Conservation (phyloP, 2,113 vertebrate genomes). For the Bucco capensis region DNA sequence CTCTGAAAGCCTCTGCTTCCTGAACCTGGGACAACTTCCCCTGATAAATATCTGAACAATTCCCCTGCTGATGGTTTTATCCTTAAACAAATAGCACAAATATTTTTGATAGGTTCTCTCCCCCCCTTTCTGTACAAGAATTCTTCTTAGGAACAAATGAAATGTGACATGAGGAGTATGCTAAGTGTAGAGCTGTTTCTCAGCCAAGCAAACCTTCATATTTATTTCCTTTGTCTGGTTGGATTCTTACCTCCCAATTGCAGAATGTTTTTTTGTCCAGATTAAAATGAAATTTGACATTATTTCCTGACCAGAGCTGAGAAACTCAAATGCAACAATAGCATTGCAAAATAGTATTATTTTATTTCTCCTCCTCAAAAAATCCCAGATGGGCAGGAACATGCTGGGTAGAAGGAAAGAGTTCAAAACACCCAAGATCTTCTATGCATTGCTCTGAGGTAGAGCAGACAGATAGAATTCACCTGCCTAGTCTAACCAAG, state of each 20-base stretch:
- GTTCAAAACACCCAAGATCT: not conserved
- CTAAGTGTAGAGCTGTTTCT: not conserved
- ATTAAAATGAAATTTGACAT: not conserved
- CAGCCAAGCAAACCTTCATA: not conserved
- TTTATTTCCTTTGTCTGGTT: constrained; percentile 11
- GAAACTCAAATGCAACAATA: not conserved
- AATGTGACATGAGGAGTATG: not conserved
- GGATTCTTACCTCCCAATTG: not conserved
- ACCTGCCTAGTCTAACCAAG: not conserved
- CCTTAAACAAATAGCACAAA: not conserved
- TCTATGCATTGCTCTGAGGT: not conserved
- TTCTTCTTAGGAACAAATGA: not conserved
- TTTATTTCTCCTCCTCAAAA: not conserved
- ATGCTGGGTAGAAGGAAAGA: not conserved
- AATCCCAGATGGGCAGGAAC: not conserved
- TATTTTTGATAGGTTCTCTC: not conserved
- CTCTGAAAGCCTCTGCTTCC: not conserved
- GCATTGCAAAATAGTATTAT: not conserved
- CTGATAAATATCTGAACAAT: not conserved
- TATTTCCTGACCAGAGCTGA: not conserved
- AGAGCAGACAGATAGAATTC: not conserved
- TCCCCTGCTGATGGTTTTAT: not conserved
- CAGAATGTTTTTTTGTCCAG: not conserved
- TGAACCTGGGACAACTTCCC: not conserved
- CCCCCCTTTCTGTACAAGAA: not conserved